Percentiles rank a stretch among this genome's conserved stretches.
Conservation (phyloP, 2,888 invertebrate genomes). For the Acanthosepion lycidas region DNA sequence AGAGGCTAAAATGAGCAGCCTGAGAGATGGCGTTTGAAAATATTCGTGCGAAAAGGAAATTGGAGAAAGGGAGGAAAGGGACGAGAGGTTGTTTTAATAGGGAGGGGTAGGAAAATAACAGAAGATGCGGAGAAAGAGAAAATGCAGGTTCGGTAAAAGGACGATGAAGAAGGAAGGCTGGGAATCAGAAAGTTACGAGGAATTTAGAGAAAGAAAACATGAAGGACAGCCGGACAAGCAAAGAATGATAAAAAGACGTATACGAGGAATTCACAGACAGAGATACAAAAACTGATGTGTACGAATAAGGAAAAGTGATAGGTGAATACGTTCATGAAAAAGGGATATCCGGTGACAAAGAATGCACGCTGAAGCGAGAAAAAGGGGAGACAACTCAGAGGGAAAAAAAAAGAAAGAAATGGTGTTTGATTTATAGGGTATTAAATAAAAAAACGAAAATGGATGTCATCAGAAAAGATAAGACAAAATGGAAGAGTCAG, state of each 20-base stretch:
- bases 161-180: not conserved
- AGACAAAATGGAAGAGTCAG: not conserved
- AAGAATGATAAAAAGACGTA: too few relatives aligned
- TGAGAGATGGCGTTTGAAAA: slow-evolving; percentile 17
- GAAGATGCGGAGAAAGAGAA: not conserved
- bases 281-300: too few relatives aligned
- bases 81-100: not conserved
- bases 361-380: not conserved
- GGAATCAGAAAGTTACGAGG: not conserved
- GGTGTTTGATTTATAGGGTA: not conserved
- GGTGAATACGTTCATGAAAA: not conserved
- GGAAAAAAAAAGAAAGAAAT: not conserved
- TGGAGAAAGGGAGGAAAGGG: not conserved
- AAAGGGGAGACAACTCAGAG: not conserved
- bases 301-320: not conserved
- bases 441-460: not conserved
- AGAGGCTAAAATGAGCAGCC: slow-evolving; percentile 4
- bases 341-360: not conserved
- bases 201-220: not conserved
- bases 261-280: too few relatives aligned
- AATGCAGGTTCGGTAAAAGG: not conserved
- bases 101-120: too few relatives aligned
- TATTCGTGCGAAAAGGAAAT: not conserved
- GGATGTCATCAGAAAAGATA: not conserved
- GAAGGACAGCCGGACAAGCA: too few relatives aligned